A percentile compares a stretch with the other conserved stretches of the same genome.
Conservation (phyloP, 2,888 invertebrate genomes). For the Melinaea menophilus region DNA sequence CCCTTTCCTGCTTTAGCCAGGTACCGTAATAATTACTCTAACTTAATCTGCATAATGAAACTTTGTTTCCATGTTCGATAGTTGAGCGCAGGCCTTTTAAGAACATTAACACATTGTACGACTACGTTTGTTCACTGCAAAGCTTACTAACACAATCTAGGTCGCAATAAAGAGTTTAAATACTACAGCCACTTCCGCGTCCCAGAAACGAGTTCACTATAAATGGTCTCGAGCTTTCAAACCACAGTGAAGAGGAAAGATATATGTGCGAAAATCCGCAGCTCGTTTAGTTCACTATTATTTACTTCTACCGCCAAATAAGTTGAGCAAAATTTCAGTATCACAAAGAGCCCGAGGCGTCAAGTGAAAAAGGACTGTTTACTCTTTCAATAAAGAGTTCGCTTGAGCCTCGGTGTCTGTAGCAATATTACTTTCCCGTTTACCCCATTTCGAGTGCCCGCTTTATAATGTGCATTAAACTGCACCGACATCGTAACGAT, state of each 20-base stretch:
- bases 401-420: slow-evolving; percentile 53
- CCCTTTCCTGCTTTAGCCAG: slow-evolving; percentile 54
- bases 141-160: slow-evolving; percentile 38
- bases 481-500: slow-evolving; percentile 54
- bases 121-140: slow-evolving; percentile 39
- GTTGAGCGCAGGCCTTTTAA: slow-evolving; percentile 30
- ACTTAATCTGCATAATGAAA: slow-evolving; percentile 60
- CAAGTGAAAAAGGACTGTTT: slow-evolving; percentile 74
- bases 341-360: slow-evolving; percentile 63
- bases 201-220: slow-evolving; percentile 43
- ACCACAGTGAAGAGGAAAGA: slow-evolving; percentile 48
- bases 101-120: slow-evolving; percentile 39
- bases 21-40: slow-evolving; percentile 67
- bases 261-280: slow-evolving; percentile 55
- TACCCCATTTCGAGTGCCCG: slow-evolving; percentile 67
- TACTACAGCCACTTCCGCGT: slow-evolving; percentile 39
- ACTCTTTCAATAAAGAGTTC: slow-evolving; percentile 72
- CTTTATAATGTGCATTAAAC: slow-evolving; percentile 76
- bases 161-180: slow-evolving; percentile 48
- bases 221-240: slow-evolving; percentile 51
- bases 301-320: slow-evolving; percentile 65
- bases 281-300: slow-evolving; percentile 61
- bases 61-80: slow-evolving; percentile 48
- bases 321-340: slow-evolving; percentile 63
- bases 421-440: slow-evolving; percentile 64